Evolutionary conservation across 2,888 invertebrate species (phyloP).

Genomic region (Heteromurus nitidus): DNA sequence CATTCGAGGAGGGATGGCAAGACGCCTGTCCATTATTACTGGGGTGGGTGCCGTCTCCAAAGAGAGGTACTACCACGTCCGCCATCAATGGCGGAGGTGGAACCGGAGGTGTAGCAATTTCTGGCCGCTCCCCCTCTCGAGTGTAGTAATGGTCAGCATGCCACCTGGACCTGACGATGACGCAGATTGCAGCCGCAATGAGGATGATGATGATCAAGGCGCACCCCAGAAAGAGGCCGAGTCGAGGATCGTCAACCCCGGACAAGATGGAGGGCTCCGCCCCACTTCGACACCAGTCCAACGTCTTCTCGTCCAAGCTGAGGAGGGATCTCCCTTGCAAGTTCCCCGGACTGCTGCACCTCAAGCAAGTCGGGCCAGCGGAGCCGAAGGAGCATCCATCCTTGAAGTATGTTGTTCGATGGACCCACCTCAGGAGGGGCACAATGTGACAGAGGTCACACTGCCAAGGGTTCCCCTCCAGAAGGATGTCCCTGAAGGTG

Average conservation of each 20-base stretch:
- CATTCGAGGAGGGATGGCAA: no score
- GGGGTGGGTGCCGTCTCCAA: constrained; percentile 18
- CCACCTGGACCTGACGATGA: constrained; percentile 81
- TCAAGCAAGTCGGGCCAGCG: constrained; percentile 42
- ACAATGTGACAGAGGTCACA: constrained; percentile 82
- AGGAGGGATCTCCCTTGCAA: constrained; percentile 39
- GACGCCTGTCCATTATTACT: background rate
- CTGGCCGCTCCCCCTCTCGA: constrained; percentile 81
- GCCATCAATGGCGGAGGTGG: constrained; percentile 21
- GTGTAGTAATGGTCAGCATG: constrained; percentile 86
- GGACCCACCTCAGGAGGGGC: constrained; percentile 72
- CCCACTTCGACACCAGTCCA: constrained; percentile 68
- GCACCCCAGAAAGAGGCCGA: constrained; percentile 79
- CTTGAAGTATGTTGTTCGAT: constrained; percentile 25
- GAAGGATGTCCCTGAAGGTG: constrained; percentile 73
- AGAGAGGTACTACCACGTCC: constrained; percentile 17
- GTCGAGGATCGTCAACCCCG: constrained; percentile 78
- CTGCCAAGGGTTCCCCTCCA: constrained; percentile 81
- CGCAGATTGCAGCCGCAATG: constrained; percentile 77
- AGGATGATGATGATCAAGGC: constrained; percentile 78
- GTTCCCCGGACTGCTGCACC: constrained; percentile 48
- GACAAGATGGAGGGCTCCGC: constrained; percentile 70
- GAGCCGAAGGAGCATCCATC: constrained; percentile 45
- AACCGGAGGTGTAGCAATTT: constrained; percentile 42
- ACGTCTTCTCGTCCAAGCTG: constrained; percentile 70